Percentiles rank a stretch among this genome's conserved stretches.
These are phyloP conservation scores for Zygogramma bicolorata DNA, from an alignment of 2,888 invertebrate genomes.

Conservation along the genomic window DNA sequence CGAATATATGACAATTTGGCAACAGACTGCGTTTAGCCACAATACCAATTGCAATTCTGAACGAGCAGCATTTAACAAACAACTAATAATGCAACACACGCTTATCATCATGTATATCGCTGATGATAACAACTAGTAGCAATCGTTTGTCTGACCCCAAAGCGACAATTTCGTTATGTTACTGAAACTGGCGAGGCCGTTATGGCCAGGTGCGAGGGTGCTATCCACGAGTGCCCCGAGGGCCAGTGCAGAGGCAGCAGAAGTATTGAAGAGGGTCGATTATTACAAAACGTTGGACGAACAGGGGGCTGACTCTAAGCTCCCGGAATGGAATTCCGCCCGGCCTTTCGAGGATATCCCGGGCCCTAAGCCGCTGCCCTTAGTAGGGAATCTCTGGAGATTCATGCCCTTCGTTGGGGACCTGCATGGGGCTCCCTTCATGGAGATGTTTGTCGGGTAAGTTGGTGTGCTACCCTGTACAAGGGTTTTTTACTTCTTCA, in stretches of 20 bases:
- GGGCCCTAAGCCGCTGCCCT: constrained; percentile 57
- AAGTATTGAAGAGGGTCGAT: not conserved
- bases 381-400: constrained; percentile 57
- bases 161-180: too few species aligned
- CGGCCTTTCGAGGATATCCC: constrained; percentile 53
- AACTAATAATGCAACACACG: too few species aligned
- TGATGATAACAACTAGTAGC: too few species aligned
- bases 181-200: too few species aligned
- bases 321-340: constrained; percentile 55
- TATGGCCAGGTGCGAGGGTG: not conserved
- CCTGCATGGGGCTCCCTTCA: constrained; percentile 46
- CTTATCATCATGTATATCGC: too few species aligned
- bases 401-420: constrained; percentile 55
- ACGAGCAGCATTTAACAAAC: too few species aligned
- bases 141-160: too few species aligned
- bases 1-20: too few species aligned
- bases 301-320: constrained; percentile 40
- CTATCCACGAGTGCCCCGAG: not conserved
- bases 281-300: constrained; percentile 6
- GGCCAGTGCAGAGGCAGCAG: not conserved
- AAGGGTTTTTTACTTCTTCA: too few species aligned
- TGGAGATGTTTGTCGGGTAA: constrained; percentile 37
- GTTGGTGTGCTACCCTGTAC: too few species aligned
- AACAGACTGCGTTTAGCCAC: too few species aligned
- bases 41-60: too few species aligned